A percentile compares a stretch with the other conserved stretches of the same genome.
These are phyloP conservation scores for Cephus spinipes DNA, from an alignment of 2,888 invertebrate genomes.

Conservation along the genomic window DNA sequence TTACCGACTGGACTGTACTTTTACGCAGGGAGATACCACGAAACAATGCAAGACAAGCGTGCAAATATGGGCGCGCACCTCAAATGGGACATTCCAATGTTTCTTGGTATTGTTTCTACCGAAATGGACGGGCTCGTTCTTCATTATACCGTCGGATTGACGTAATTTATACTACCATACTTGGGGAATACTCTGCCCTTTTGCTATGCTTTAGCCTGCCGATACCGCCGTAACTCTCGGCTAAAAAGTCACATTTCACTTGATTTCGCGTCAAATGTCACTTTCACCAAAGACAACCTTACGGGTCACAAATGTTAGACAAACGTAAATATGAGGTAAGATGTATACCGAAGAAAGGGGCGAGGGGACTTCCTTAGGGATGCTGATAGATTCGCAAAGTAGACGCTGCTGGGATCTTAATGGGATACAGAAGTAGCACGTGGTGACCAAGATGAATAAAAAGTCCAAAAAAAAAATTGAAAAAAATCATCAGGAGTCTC, in stretches of 20 bases:
- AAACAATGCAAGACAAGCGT: constrained; percentile 62
- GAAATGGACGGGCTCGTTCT: constrained; percentile 33
- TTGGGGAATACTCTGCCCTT: background rate
- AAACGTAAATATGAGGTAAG: background rate
- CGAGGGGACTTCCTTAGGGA: background rate
- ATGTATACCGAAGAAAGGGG: background rate
- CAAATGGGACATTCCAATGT: constrained; percentile 65
- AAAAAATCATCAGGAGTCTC: background rate
- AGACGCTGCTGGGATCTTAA: background rate
- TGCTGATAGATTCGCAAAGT: background rate
- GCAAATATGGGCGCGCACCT: constrained; percentile 64
- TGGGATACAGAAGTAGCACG: background rate
- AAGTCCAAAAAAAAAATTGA: background rate
- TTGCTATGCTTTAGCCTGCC: background rate
- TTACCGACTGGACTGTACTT: constrained; percentile 51
- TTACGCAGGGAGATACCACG: constrained; percentile 58
- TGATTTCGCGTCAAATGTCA: background rate
- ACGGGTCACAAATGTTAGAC: background rate
- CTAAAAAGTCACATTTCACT: background rate
- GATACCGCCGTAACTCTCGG: too few species aligned
- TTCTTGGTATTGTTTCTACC: constrained; percentile 60
- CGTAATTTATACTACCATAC: background rate
- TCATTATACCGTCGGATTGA: constrained; percentile 2
- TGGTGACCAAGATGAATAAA: background rate
- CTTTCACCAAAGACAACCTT: background rate